Base-by-base conservation (phyloP, 2,888 invertebrate species). In the Melanostoma mellinum region DNA sequence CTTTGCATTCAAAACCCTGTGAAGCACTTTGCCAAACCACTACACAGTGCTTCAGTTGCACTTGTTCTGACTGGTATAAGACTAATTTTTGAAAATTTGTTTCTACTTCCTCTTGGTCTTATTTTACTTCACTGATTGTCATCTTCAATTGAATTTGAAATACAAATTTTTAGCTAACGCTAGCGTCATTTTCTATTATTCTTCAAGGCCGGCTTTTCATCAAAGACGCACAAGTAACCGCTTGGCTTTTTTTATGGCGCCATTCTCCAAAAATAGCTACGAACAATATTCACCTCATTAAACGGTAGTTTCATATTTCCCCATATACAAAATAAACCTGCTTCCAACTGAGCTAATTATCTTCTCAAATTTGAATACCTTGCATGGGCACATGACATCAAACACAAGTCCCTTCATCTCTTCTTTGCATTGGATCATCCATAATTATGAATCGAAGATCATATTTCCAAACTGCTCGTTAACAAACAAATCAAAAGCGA, bases 341-440 rank as follows among this genome's bases (percentile, higher is more conserved):
- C 55, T 80, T 53, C 58, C 65, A 76, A 69, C 74, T 75, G 42
- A 71, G 58, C 81, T 68, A 73, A 82, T 82, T 82, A 77, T 72
- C 72, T 77, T 68, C 77, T 82, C 77, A 77, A 77, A 63, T 50
- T 68, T 60, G 6, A 76, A 60, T 40, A 77, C 73, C 50, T 63
- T 63, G 72, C 73, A 77, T 82, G 81, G 67, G 77, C 56, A 73
- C 81, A 73, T 77, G 77, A 77, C 81, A 82, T 63, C 72, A 58
- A 77, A 67, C 72, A 58, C 61, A 55, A 61, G 52, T 65, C 36
- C 35, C 36, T 30, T 35, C 56, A 20, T 50, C 38, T n/a, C n/a
- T n/a, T 48, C 20, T 20, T n/a, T 9, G 4, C 6, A 42, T 32
- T 33, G 36, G 30, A 50, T 9, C 42, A 8, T 32, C n/a, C 38